phyloP scores from a whole-genome alignment of 2,797 vertebrate species.

The Pantherophis alleghaniensis region DNA sequence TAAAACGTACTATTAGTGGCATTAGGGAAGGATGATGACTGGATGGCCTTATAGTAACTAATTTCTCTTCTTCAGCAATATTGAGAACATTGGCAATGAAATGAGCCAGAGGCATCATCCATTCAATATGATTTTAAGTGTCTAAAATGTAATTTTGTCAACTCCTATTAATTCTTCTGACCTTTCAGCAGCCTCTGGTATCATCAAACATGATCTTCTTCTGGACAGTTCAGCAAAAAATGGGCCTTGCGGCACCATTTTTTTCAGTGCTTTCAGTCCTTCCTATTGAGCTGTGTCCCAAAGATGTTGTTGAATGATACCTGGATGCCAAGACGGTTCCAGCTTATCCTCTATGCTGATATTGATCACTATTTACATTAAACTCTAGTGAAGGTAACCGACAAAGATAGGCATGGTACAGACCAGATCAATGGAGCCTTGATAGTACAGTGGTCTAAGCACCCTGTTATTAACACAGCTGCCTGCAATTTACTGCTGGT shows the following conservation, averaged over 20 bases:
- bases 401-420: neutral
- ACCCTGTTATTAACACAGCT: no score
- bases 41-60: neutral
- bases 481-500: no score
- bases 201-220: neutral
- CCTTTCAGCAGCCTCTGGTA: neutral
- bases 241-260: neutral
- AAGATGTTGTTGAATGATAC: neutral
- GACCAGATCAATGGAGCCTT: neutral
- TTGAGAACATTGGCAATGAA: neutral
- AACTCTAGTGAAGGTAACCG: neutral
- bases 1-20: neutral
- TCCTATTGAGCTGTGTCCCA: neutral
- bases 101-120: neutral
- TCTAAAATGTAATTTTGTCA: neutral
- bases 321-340: neutral
- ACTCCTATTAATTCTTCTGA: neutral
- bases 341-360: neutral
- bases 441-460: no score
- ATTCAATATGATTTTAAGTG: neutral
- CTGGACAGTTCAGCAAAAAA: neutral
- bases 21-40: neutral
- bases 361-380: neutral
- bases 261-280: neutral
- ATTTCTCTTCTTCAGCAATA: neutral